Conservation (phyloP, 2,888 invertebrate species). For the Bellardia pandia region DNA sequence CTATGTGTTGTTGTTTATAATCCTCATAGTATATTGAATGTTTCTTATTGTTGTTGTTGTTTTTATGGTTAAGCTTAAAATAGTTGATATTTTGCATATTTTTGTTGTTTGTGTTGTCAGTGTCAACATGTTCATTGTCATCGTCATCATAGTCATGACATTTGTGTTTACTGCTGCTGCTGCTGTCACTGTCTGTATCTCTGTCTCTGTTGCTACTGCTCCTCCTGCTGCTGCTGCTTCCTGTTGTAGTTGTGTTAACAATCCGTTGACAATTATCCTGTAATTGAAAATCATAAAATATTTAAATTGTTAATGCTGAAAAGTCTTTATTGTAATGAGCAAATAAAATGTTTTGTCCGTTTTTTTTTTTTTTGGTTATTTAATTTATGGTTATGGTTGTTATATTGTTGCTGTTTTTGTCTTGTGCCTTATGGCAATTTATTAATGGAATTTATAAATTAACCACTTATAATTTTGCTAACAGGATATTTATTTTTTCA, state of each 20-base stretch:
- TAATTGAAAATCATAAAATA: slow-evolving; percentile 70
- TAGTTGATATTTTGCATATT: slow-evolving; percentile 40
- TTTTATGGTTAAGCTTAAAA: slow-evolving; percentile 40
- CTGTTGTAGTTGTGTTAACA: slow-evolving; percentile 63
- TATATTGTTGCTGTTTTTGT: slow-evolving; percentile 10
- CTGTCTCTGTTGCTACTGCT: slow-evolving; percentile 44
- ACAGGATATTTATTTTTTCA: neutral
- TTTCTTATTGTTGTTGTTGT: slow-evolving; percentile 51
- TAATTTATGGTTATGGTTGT: slow-evolving; percentile 42
- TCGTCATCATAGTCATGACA: slow-evolving; percentile 64
- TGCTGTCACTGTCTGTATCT: slow-evolving; percentile 23
- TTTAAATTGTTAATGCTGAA: slow-evolving; percentile 54
- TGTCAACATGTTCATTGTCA: slow-evolving; percentile 58
- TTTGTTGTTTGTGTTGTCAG: slow-evolving; percentile 36
- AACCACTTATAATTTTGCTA: slow-evolving; percentile 13
- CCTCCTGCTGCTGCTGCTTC: slow-evolving; percentile 29
- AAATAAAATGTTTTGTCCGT: slow-evolving; percentile 6
- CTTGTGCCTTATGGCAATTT: slow-evolving; percentile 6
- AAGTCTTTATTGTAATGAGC: slow-evolving; percentile 23
- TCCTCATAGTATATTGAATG: slow-evolving; percentile 54
- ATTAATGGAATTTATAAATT: slow-evolving; percentile 28
- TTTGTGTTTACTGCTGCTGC: slow-evolving; percentile 37
- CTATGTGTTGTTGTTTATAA: slow-evolving; percentile 49
- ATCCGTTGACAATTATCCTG: slow-evolving; percentile 68
- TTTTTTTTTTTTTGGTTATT: slow-evolving; percentile 6